Conservation (phyloP, 1,140 invertebrate species). For the Drosophila hydei region DNA sequence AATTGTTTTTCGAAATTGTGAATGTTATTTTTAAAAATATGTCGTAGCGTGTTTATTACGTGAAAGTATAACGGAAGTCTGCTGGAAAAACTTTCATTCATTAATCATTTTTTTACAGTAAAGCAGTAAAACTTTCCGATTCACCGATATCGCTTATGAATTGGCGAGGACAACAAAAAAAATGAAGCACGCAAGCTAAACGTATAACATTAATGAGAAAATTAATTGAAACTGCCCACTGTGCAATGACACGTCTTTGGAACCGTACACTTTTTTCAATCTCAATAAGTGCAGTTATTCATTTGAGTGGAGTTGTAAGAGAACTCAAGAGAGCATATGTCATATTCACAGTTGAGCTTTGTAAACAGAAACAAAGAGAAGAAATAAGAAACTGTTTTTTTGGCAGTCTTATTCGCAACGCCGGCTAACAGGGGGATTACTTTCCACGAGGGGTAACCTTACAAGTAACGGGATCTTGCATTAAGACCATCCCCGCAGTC, state of each 20-base stretch:
- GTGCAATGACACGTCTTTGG: too few relatives aligned
- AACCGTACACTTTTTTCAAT: neutral
- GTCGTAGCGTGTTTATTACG: constrained; percentile 17
- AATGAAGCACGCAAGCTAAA: neutral
- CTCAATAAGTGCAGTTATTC: neutral
- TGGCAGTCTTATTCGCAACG: constrained; percentile 15
- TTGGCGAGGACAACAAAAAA: neutral
- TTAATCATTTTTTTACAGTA: constrained; percentile 20
- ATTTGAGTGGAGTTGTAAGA: too few relatives aligned
- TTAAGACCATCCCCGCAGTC: neutral
- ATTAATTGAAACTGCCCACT: neutral
- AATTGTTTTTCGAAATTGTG: constrained; percentile 19
- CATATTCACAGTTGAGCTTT: neutral
- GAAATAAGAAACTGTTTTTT: constrained; percentile 19
- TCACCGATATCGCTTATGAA: constrained; percentile 12
- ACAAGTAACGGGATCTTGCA: constrained; percentile 1
- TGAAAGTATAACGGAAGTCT: neutral
- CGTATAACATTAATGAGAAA: neutral
- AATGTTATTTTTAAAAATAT: neutral
- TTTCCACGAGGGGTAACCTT: neutral
- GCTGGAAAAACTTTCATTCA: constrained; percentile 12
- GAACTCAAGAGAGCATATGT: neutral
- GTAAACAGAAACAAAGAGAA: neutral
- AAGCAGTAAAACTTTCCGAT: constrained; percentile 2
- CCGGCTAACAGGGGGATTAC: constrained; percentile 21